These are phyloP conservation scores for Parthenolecanium corni DNA, from an alignment of 2,888 invertebrate genomes.

Conservation along the genomic window DNA sequence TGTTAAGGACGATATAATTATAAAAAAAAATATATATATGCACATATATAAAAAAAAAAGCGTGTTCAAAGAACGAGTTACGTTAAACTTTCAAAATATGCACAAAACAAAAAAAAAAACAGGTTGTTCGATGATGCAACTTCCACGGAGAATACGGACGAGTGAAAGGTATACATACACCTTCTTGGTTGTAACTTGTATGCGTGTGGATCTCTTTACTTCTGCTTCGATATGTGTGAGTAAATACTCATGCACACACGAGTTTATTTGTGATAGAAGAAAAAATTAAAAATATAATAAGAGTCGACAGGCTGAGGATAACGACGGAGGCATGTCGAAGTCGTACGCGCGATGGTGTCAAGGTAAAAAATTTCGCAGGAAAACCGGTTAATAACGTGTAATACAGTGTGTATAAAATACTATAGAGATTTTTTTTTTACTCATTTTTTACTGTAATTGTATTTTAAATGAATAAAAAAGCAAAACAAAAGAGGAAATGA, in stretches of 20 bases:
- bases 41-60: slow-evolving; percentile 22
- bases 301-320: slow-evolving; percentile 23
- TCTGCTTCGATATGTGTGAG: slow-evolving; percentile 8
- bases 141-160: slow-evolving; percentile 11
- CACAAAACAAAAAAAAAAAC: not conserved
- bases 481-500: too few relatives aligned
- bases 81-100: slow-evolving; percentile 29
- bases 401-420: not conserved
- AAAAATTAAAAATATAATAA: slow-evolving; percentile 12
- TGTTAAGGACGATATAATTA: slow-evolving; percentile 28
- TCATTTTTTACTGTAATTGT: too few relatives aligned
- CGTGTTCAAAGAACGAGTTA: slow-evolving; percentile 20
- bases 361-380: slow-evolving; percentile 28
- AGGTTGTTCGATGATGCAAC: slow-evolving; percentile 21
- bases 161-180: slow-evolving; percentile 17
- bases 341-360: slow-evolving; percentile 27
- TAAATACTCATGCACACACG: slow-evolving; percentile 20
- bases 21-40: slow-evolving; percentile 17
- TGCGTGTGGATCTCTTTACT: not conserved
- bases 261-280: slow-evolving; percentile 24
- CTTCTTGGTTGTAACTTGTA: not conserved
- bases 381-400: slow-evolving; percentile 20
- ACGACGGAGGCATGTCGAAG: slow-evolving; percentile 26
- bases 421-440: too few relatives aligned
- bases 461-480: too few relatives aligned